These are phyloP conservation scores for Cyprinus carpio DNA, from an alignment of 2,113 vertebrate species.

Conservation along the genomic window DNA sequence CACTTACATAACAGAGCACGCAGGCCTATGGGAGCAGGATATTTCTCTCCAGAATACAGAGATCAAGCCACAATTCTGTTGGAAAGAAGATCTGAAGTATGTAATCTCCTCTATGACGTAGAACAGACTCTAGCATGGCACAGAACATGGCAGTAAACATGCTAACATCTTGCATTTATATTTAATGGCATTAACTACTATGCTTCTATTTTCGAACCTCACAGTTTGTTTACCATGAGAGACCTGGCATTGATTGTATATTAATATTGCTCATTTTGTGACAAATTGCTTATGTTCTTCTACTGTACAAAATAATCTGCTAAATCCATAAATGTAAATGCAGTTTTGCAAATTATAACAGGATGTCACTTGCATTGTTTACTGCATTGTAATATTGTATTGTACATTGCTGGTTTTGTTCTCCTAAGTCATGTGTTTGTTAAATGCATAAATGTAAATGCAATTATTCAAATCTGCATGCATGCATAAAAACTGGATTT, in stretches of 20 bases:
- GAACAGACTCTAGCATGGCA: neutral
- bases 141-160: neutral
- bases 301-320: neutral
- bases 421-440: too few species aligned
- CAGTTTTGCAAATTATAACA: neutral
- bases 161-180: neutral
- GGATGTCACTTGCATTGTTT: too few species aligned
- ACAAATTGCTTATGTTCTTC: neutral
- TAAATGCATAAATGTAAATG: neutral
- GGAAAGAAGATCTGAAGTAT: slow-evolving; percentile 5
- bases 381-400: too few species aligned
- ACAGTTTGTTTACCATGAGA: neutral
- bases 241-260: neutral
- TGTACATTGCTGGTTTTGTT: too few species aligned
- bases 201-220: neutral
- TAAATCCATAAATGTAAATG: neutral
- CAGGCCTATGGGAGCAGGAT: neutral
- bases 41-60: slow-evolving; percentile 4
- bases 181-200: neutral
- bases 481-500: neutral
- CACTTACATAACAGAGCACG: slow-evolving; percentile 31
- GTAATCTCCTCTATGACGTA: neutral
- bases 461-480: neutral
- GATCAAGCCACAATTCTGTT: slow-evolving; percentile 22
- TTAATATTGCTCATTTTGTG: neutral